phyloP scores from a whole-genome alignment of 1,140 invertebrate species.

The Drosophila eugracilis region DNA sequence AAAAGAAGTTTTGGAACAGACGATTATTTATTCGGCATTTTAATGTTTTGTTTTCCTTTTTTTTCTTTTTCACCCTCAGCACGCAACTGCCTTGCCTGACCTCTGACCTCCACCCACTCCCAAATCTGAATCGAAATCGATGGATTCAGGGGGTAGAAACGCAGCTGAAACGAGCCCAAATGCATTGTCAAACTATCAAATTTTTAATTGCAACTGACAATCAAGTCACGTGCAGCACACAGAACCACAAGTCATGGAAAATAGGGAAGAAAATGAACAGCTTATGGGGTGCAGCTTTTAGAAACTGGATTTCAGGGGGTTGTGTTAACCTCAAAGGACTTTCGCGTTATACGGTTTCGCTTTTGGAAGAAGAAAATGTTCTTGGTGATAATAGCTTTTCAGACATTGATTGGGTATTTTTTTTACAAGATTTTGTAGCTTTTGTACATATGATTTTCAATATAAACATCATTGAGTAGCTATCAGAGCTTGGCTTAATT shows the following conservation, averaged over 20 bases:
- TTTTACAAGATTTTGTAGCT: no score
- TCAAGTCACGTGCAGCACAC: constrained; percentile 75
- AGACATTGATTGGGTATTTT: no score
- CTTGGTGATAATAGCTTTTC: no score
- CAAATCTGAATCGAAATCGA: constrained; percentile 54
- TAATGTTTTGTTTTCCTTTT: constrained; percentile 52
- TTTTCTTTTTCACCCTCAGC: constrained; percentile 23
- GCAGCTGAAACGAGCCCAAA: constrained; percentile 67
- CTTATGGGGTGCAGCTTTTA: constrained; percentile 1
- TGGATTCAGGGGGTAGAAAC: constrained; percentile 19
- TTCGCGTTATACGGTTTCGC: no score
- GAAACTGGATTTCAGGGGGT: constrained; percentile 21
- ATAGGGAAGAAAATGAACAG: constrained; percentile 12
- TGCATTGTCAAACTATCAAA: constrained; percentile 83
- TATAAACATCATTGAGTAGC: no score
- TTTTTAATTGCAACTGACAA: constrained; percentile 83
- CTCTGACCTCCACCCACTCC: constrained; percentile 32
- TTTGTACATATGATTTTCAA: no score
- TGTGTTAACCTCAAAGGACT: constrained; percentile 1
- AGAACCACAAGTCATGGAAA: constrained; percentile 36
- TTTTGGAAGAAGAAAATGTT: neutral
- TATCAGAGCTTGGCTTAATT: no score
- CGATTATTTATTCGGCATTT: constrained; percentile 70
- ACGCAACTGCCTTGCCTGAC: constrained; percentile 46
- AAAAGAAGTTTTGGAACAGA: constrained; percentile 29